These are phyloP conservation scores for Clarias batrachus DNA, from an alignment of 2,113 vertebrate genomes.

Conservation along the genomic window DNA sequence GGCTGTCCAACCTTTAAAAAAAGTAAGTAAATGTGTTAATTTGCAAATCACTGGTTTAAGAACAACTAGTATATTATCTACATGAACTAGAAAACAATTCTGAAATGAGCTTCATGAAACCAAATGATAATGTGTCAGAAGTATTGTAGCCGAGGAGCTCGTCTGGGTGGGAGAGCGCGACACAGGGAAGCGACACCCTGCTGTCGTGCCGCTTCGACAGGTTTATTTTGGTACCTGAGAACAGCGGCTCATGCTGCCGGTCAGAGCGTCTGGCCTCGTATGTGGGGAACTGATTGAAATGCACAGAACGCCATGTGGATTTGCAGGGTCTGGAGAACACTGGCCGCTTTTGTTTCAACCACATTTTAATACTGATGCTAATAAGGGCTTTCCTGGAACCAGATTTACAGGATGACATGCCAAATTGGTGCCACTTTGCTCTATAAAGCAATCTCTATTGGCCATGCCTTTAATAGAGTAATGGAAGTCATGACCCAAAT, in stretches of 20 bases:
- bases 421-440: conserved; percentile 15
- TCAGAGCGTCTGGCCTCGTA: conserved; percentile 57
- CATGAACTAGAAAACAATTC: background rate
- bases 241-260: conserved; percentile 45
- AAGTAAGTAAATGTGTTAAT: conserved; percentile 70
- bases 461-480: background rate
- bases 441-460: conserved; percentile 8
- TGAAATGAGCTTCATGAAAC: background rate
- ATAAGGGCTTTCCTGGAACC: conserved; percentile 51
- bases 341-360: conserved; percentile 61
- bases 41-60: conserved; percentile 57
- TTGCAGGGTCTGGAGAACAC: conserved; percentile 63
- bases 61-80: conserved; percentile 23
- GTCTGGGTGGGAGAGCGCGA: background rate
- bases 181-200: conserved; percentile 18
- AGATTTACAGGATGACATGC: conserved; percentile 12
- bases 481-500: background rate
- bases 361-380: conserved; percentile 48
- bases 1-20: conserved; percentile 70
- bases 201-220: background rate
- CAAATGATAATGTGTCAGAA: background rate
- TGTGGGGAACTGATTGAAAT: conserved; percentile 69
- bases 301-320: conserved; percentile 53
- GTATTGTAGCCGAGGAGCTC: background rate
- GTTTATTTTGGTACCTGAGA: conserved; percentile 50